Percentiles rank a stretch among this genome's conserved stretches.
phyloP scores from a whole-genome alignment of 2,113 vertebrate species.

The Fregata magnificens region DNA sequence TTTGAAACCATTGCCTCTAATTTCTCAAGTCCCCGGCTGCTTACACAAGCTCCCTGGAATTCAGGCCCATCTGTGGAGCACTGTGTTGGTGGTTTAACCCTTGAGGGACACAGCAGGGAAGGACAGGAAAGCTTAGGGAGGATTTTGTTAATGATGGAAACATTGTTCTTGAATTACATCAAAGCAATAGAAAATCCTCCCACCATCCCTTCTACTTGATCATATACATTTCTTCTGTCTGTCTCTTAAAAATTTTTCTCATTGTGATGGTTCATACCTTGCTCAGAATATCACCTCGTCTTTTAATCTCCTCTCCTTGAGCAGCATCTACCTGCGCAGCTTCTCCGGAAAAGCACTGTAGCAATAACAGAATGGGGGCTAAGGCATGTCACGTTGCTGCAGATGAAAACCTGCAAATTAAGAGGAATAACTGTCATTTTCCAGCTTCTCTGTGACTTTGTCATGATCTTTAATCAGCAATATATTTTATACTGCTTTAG shows the following conservation, averaged over 20 bases:
- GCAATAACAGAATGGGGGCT: neutral
- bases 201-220: neutral
- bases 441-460: neutral
- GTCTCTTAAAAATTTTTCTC: neutral
- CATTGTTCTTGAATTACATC: neutral
- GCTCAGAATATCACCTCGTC: neutral
- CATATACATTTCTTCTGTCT: neutral
- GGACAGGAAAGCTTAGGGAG: neutral
- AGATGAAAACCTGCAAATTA: neutral
- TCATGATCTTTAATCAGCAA: neutral
- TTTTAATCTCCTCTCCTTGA: neutral
- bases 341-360: neutral
- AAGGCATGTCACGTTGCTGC: neutral
- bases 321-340: neutral
- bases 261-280: neutral
- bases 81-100: neutral
- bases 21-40: neutral
- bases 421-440: slow-evolving; percentile 3
- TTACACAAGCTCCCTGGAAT: slow-evolving; percentile 38
- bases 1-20: neutral
- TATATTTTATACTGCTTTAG: neutral
- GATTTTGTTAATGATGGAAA: neutral
- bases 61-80: neutral
- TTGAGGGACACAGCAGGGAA: neutral
- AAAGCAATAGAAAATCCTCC: neutral